Evolutionary conservation across 2,797 vertebrate species (phyloP), one percentile per base, ranked within the genome.

Genomic region (Bovichtus variegatus): DNA sequence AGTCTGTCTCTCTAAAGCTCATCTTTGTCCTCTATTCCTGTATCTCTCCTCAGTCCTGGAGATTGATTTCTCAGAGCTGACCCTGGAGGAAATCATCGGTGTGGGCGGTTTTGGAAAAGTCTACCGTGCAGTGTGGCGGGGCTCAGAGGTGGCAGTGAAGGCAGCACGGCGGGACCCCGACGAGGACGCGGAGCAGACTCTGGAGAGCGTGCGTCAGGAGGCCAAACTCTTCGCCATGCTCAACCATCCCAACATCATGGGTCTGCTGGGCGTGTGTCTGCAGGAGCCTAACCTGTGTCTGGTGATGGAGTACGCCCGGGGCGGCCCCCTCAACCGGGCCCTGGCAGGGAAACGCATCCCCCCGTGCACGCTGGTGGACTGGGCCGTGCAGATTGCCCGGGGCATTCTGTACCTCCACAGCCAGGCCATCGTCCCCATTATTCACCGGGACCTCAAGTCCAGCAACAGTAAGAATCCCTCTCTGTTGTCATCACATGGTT

Each of bases 191-290:
- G 96, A 94, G 75, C 97, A 98, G 93, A 97, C 97, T 15, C 94
- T 98, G 88, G 97, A 98, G 93, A 98, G 97, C n/a, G 98, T 99
- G 66, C 96, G 96, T 3, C 98, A 99, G 85, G 98, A 99, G 91
- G 98, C 98, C 92, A 99, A 98, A 87, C 97, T 99, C 21, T 99
- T 99, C 62, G 96, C 98, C 13, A 99, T 99, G 98, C 94, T 99
- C 78, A 95, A 92, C 73, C 98, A 99, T 76, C 96, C 96, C 69
- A 99, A 99, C 94, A 97, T 99, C 92, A 99, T 99, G 93, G 97
- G 93, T 51, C 96, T 99, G 71, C 94, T 96, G 84, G 98, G 98
- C 0, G 96, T 98, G 36, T 99, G 97, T 78, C 94, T 99, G 91
- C 97, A 95, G 92, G 97, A 98, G 87, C 98, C 98, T 63, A 96